A percentile compares a stretch with the other conserved stretches of the same genome.
Conservation (phyloP, 2,797 vertebrate genomes). For the Coranthus polyacanthus region DNA sequence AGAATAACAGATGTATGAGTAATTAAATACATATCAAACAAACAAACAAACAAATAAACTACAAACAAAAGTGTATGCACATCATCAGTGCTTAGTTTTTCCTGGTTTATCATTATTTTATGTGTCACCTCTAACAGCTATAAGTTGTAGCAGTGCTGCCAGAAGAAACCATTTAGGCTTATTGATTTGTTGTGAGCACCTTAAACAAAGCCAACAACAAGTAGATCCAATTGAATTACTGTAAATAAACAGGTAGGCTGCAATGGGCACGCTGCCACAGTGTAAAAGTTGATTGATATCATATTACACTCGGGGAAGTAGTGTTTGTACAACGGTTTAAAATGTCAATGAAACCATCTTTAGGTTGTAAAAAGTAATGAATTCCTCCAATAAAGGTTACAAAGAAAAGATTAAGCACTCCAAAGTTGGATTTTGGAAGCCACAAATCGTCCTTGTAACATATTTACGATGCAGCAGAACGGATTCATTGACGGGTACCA, state of each 20-base stretch:
- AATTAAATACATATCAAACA: too few relatives aligned
- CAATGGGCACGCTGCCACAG: constrained; percentile 32
- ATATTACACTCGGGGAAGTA: constrained; percentile 11
- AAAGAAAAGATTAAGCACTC: neutral
- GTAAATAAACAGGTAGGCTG: constrained; percentile 41
- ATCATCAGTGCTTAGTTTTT: too few relatives aligned
- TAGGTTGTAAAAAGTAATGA: neutral
- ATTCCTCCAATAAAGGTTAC: neutral
- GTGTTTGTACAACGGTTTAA: neutral
- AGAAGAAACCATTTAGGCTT: constrained; percentile 59
- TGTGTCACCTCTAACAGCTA: neutral
- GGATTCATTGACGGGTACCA: neutral
- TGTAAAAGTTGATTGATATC: constrained; percentile 31
- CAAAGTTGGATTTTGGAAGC: neutral
- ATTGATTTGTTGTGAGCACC: constrained; percentile 55
- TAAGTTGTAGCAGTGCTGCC: constrained; percentile 29
- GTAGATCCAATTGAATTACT: constrained; percentile 27
- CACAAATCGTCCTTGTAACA: neutral
- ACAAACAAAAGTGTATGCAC: too few relatives aligned
- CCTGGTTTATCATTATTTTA: too few relatives aligned
- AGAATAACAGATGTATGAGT: too few relatives aligned
- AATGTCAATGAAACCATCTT: constrained; percentile 12
- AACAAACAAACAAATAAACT: too few relatives aligned
- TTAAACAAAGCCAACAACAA: constrained; percentile 50
- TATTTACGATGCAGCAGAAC: constrained; percentile 3